Base-by-base conservation (phyloP, 2,797 vertebrate species). In the Chromis chromis region DNA sequence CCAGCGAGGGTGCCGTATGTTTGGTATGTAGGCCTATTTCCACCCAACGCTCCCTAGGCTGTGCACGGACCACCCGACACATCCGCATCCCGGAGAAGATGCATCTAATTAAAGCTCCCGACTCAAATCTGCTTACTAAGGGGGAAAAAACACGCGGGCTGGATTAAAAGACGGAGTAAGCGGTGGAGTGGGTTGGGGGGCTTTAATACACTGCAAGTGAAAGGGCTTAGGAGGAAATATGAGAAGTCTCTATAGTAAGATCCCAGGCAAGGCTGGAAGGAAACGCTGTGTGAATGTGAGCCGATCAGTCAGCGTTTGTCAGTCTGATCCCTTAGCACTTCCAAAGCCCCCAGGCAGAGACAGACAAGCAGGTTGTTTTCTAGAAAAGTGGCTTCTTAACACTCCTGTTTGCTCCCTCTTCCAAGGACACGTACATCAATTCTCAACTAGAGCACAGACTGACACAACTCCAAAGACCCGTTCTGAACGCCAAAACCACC, bases 1-100 rank as follows among this genome's bases (percentile, higher is more conserved):
- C 91, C 91, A 87, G 91, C 58, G 87, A 88, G 88, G 87, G 86
- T 72, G 85, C 94, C 95, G 94, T 96, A 96, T 96, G 96, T 95
- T 96, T 94, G 92, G 92, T 94, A 92, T 93, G 94, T 94, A 88
- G 88, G 85, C 90, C 94, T 89, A 87, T 87, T 92, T 93, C 91
- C 89, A 90, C 85, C 88, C 89, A 70, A 52, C 84, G 56, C 79
- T 93, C 89, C 90, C 91, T 84, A 82, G 88, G 86, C 89, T 79
- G 84, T 24, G 66, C 72, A 65, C 33, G 65, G 92, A 93, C 89
- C 94, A 91, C 90, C 93, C 90, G 85, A 90, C 91, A 90, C 90
- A 93, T 92, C 88, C 83, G 62, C 85, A 86, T 92, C 90, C 85
- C 44, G 76, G 79, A 88, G 88, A 88, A 88, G 89, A 93, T 66